Evolutionary conservation across 2,888 invertebrate genomes (phyloP), one percentile per base, ranked within the genome.

Genomic region (Thereva unica): DNA sequence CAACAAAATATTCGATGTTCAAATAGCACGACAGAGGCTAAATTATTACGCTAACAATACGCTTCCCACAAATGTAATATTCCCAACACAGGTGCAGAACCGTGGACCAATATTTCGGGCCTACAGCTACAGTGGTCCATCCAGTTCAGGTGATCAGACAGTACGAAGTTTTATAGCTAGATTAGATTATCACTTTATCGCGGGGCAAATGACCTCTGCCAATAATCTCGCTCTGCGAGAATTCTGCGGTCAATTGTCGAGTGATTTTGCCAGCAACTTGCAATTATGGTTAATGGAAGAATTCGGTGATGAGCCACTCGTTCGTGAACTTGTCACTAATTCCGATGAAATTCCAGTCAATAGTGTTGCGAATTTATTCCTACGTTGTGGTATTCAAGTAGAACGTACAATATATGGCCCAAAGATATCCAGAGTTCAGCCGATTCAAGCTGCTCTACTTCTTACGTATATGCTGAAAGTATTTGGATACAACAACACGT

Each of bases 401-500:
- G 65, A 69, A 34, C 8, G 42, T 12, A 44, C 66, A n/a, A 61
- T 67, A 8, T 66, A 59, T 23, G 69, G 68, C 7, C 55, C 67
- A 10, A 50, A 59, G 56, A 65, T 69, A 42, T 59, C 50, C 42
- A 45, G 67, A 23, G 49, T 63, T 12, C 69, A 70, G 49, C 53
- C 65, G 6, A 40, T 61, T 38, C 53, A 66, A n/a, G 56, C 64
- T 6, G 40, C 67, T n/a, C 45, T 70, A n/a, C 54, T 71, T 44
- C 42, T 71, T 10, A 70, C 69, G 6, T 69, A 68, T 56, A 56
- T 71, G 52, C 54, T 71, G 2, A 68, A 71, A 54, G 61, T 63
- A 3, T 54, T 69, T 37, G 71, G 71, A 6, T 70, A 70, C 12
- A 70, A 67, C 56, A 70, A 69, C 41, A 66, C 57, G 5, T 71